Evolutionary conservation across 2,888 invertebrate species (phyloP).

Genomic region (Athalia cordata): DNA sequence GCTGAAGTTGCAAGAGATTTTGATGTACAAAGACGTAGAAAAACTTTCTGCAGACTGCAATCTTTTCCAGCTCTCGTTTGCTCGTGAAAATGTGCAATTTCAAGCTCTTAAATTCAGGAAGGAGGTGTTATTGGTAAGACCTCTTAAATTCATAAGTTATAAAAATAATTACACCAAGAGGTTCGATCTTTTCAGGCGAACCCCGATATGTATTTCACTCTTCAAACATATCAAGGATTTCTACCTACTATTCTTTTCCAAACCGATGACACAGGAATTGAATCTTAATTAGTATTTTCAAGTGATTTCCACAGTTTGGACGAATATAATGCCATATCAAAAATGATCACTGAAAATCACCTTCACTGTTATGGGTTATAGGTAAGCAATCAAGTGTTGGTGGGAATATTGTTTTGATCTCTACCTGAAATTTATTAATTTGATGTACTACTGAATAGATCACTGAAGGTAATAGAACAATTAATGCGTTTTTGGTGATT

Average conservation of each 20-base stretch:
- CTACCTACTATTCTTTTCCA: constrained; percentile 60
- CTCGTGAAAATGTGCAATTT: constrained; percentile 69
- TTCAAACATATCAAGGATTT: constrained; percentile 52
- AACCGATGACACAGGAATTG: background rate
- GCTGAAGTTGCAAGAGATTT: constrained; percentile 72
- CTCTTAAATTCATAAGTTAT: background rate
- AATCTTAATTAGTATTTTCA: background rate
- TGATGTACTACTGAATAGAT: too few species aligned
- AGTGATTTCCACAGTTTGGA: too few species aligned
- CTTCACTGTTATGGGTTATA: too few species aligned
- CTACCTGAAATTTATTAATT: too few species aligned
- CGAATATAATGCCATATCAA: too few species aligned
- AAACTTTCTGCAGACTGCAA: constrained; percentile 73
- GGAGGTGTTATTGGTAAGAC: constrained; percentile 73
- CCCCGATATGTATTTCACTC: constrained; percentile 59
- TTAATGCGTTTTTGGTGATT: background rate
- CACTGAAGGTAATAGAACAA: background rate
- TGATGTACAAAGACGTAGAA: constrained; percentile 73
- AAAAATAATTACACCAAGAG: background rate
- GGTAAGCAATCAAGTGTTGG: too few species aligned
- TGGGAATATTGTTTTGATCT: too few species aligned
- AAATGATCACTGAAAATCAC: too few species aligned
- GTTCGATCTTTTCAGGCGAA: constrained; percentile 54
- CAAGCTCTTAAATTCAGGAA: constrained; percentile 72
- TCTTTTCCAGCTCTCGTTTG: constrained; percentile 75